Percentiles rank a stretch among this genome's conserved stretches.
Conservation (phyloP, 23 tunicate species). For the Ascidia mentula region DNA sequence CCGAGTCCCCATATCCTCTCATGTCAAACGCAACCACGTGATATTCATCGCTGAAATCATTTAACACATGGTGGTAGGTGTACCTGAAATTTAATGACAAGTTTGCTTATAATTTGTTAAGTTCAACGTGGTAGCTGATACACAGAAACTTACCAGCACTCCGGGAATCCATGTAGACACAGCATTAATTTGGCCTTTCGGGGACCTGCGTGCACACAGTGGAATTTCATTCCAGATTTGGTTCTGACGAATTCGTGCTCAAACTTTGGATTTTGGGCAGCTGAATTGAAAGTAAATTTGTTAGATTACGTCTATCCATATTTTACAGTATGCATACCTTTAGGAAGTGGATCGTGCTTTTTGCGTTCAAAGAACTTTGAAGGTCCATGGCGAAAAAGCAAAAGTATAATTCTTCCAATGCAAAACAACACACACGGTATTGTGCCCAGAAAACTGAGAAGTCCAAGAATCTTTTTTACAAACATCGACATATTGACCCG, state of each 20-base stretch:
- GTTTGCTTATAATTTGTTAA: no score
- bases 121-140: no score
- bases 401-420: not conserved
- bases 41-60: conserved; percentile 28
- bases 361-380: not conserved
- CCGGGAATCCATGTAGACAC: conserved; percentile 77
- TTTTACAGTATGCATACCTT: not conserved
- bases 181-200: conserved; percentile 40
- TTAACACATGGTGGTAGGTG: conserved; percentile 37
- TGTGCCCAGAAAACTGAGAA: not conserved
- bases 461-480: not conserved
- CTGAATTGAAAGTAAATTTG: not conserved
- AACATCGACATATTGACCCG: no score
- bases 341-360: not conserved
- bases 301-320: not conserved
- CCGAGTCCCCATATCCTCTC: conserved; percentile 77
- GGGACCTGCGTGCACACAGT: conserved; percentile 69
- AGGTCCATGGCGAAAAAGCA: not conserved
- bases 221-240: conserved; percentile 62
- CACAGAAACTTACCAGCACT: conserved; percentile 83
- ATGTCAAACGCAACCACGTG: conserved; percentile 62
- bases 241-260: conserved; percentile 60
- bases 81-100: conserved; percentile 42
- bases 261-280: conserved; percentile 12
- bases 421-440: not conserved